Conservation (phyloP, 2,113 vertebrate species). For the Empidonax alnorum region DNA sequence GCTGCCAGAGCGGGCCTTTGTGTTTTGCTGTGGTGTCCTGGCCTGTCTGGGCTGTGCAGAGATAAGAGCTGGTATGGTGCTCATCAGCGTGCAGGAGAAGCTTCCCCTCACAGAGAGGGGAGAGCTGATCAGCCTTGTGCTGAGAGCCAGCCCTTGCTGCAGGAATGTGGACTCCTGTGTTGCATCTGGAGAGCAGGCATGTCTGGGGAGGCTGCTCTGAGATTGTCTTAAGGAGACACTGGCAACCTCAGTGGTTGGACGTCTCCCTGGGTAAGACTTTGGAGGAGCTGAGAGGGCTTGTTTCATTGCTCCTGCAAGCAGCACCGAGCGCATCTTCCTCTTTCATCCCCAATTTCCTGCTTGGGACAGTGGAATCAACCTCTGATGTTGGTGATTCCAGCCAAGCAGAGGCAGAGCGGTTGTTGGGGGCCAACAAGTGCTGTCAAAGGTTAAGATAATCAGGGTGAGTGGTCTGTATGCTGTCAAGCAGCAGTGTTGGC, state of each 20-base stretch:
- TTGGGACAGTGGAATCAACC: neutral
- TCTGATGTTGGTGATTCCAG: neutral
- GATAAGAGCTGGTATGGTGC: neutral
- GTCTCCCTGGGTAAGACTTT: neutral
- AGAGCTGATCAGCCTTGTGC: neutral
- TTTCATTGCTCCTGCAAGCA: neutral
- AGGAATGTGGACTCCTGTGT: neutral
- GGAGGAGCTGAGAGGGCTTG: neutral
- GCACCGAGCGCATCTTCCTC: neutral
- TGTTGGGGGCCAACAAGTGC: neutral
- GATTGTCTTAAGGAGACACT: neutral
- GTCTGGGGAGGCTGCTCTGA: neutral
- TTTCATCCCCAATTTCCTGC: neutral
- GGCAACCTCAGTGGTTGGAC: neutral
- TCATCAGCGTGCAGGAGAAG: neutral
- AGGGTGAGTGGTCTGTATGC: neutral
- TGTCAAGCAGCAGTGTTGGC: accelerated
- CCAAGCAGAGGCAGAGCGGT: neutral
- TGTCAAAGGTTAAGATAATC: neutral
- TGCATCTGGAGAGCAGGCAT: neutral
- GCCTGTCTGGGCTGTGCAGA: neutral
- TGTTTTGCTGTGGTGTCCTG: neutral
- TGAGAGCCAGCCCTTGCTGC: neutral
- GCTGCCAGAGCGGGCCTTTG: neutral
- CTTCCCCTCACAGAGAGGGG: neutral